phyloP scores from a whole-genome alignment of 2,888 invertebrate species.

The Cephus pulcher region DNA sequence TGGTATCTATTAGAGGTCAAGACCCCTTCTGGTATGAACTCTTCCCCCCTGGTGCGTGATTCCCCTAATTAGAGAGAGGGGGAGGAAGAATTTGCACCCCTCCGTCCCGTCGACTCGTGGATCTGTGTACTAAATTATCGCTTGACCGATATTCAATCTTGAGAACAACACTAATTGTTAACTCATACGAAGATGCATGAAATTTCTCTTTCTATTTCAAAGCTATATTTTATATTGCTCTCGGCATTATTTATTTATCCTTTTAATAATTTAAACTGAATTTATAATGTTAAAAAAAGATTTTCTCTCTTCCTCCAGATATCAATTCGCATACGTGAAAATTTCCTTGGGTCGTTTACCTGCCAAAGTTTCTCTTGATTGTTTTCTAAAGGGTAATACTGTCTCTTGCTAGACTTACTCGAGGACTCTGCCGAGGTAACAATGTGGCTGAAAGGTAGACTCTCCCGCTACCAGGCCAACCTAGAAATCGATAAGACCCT shows the following conservation, averaged over 20 bases:
- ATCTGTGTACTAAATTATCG: not conserved
- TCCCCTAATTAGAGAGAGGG: conserved; percentile 13
- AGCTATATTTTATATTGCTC: not conserved
- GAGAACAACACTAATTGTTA: not conserved
- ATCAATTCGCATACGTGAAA: too few species aligned
- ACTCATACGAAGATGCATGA: not conserved
- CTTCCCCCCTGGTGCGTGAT: not conserved
- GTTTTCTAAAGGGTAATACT: too few species aligned
- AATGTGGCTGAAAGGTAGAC: not conserved
- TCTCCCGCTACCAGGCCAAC: not conserved
- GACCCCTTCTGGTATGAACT: conserved; percentile 24
- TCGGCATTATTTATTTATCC: not conserved
- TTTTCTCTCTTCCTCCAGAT: too few species aligned
- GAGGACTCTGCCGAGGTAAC: not conserved
- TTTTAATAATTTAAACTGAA: not conserved
- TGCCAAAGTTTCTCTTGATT: too few species aligned
- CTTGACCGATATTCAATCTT: not conserved
- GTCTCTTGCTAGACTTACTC: not conserved
- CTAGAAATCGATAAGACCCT: not conserved
- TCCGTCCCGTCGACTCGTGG: not conserved
- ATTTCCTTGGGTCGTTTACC: too few species aligned
- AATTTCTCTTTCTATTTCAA: not conserved
- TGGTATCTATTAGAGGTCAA: conserved; percentile 38
- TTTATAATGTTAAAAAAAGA: too few species aligned
- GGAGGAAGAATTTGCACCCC: not conserved